Conservation (phyloP, 2,113 vertebrate species). For the Quiscalus mexicanus region DNA sequence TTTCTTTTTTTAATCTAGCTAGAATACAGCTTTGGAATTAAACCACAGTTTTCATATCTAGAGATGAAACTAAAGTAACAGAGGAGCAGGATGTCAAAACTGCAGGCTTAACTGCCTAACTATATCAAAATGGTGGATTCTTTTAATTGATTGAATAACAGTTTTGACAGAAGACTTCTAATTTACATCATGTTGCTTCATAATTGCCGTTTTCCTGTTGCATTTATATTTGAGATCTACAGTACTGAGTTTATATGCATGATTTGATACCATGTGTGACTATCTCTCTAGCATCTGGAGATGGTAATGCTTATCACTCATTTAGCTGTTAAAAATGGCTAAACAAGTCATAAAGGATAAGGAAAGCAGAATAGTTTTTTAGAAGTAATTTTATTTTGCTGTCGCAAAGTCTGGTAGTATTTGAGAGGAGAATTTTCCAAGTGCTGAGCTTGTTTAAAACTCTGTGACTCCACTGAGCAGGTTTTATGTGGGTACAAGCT, state of each 20-base stretch:
- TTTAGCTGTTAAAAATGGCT: not conserved
- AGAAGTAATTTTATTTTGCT: not conserved
- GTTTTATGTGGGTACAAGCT: not conserved
- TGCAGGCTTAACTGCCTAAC: not conserved
- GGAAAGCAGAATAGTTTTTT: not conserved
- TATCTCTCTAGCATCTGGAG: not conserved
- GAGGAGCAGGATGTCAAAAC: not conserved
- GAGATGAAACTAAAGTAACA: not conserved
- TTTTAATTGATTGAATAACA: slow-evolving; percentile 4
- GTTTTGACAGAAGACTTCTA: not conserved
- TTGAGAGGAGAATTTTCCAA: not conserved
- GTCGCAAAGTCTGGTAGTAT: not conserved
- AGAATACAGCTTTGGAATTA: not conserved
- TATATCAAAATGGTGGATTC: not conserved
- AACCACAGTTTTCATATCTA: not conserved
- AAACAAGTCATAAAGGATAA: not conserved
- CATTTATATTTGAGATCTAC: not conserved
- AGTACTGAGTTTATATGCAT: not conserved
- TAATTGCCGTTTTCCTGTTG: not conserved
- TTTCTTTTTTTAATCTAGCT: not conserved
- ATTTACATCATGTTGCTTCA: not conserved
- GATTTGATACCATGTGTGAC: not conserved
- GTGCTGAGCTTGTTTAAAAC: not conserved
- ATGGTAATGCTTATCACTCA: not conserved
- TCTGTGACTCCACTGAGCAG: not conserved